These are phyloP conservation scores for Sycobia sp. DNA, from an alignment of 1,140 invertebrate species.

Conservation along the genomic window DNA sequence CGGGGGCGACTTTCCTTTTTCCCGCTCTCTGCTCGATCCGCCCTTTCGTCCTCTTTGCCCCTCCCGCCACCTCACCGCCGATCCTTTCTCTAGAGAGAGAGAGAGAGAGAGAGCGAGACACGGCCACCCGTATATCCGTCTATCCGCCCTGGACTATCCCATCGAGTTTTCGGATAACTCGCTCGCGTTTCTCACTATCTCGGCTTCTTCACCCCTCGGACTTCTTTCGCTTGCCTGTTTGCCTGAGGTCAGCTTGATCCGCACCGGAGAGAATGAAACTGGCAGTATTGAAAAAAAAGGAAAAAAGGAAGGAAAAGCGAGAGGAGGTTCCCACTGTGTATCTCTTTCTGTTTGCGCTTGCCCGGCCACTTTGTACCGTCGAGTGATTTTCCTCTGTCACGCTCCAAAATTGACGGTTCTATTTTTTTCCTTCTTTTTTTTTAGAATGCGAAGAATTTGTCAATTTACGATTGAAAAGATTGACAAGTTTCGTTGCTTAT, in stretches of 20 bases:
- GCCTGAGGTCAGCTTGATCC: conserved; percentile 6
- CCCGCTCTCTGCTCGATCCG: neutral
- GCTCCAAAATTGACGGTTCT: no score
- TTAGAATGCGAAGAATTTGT: no score
- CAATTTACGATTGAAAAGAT: no score
- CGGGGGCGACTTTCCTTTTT: neutral
- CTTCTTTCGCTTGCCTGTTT: neutral
- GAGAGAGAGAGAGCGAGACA: no score
- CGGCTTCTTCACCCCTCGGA: neutral
- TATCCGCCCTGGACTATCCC: neutral
- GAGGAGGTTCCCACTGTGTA: neutral
- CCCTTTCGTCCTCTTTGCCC: no score
- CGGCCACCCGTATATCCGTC: neutral
- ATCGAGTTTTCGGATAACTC: conserved; percentile 21
- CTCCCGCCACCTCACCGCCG: no score
- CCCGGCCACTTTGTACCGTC: neutral
- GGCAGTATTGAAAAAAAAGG: no score
- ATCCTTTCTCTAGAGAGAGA: no score
- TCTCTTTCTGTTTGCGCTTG: no score
- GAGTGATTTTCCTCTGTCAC: neutral
- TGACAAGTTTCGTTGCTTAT: no score
- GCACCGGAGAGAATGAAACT: no score
- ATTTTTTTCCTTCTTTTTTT: no score
- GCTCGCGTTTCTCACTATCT: neutral
- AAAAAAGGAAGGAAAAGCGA: neutral